A percentile compares a stretch with the other conserved stretches of the same genome.
Evolutionary conservation across 2,888 invertebrate genomes (phyloP).

Genomic region (Drosophila macrospina): DNA sequence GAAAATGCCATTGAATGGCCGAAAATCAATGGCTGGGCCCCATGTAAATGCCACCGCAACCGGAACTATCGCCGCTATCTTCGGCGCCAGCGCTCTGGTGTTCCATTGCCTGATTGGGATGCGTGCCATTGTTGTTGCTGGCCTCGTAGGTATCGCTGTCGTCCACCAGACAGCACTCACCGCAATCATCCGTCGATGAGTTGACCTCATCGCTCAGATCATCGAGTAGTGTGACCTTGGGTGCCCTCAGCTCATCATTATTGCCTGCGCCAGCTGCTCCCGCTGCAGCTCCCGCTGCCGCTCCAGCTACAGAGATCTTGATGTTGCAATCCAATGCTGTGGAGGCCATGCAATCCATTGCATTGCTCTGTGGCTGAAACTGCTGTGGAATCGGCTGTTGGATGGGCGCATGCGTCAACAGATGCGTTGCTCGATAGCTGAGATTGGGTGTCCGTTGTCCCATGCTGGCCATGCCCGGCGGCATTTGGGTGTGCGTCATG

Average conservation of each 20-base stretch:
- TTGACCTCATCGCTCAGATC: conserved; percentile 73
- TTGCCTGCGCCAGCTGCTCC: conserved; percentile 17
- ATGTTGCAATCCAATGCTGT: conserved; percentile 61
- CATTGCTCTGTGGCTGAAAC: conserved; percentile 31
- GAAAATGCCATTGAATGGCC: conserved; percentile 67
- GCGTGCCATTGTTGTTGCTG: conserved; percentile 44
- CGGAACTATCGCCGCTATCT: conserved; percentile 61
- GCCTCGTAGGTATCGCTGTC: conserved; percentile 70
- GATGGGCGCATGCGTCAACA: conserved; percentile 47
- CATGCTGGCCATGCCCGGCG: conserved; percentile 76
- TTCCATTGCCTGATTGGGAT: conserved; percentile 30
- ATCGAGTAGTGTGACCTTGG: conserved; percentile 78
- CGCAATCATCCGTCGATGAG: conserved; percentile 71
- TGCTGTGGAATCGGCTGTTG: conserved; percentile 65
- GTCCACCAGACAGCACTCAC: conserved; percentile 71
- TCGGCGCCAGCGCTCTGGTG: conserved; percentile 60
- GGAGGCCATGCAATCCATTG: not conserved
- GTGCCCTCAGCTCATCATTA: conserved; percentile 57
- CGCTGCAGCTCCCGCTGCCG: conserved; percentile 46
- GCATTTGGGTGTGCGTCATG: conserved; percentile 79
- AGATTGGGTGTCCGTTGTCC: conserved; percentile 72
- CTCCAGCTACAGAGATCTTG: conserved; percentile 54
- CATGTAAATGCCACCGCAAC: conserved; percentile 62
- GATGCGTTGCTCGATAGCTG: conserved; percentile 60
- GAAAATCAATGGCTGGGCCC: conserved; percentile 69